Evolutionary conservation across 2,888 invertebrate species (phyloP).

Genomic region (Liposcelis brunnea): DNA sequence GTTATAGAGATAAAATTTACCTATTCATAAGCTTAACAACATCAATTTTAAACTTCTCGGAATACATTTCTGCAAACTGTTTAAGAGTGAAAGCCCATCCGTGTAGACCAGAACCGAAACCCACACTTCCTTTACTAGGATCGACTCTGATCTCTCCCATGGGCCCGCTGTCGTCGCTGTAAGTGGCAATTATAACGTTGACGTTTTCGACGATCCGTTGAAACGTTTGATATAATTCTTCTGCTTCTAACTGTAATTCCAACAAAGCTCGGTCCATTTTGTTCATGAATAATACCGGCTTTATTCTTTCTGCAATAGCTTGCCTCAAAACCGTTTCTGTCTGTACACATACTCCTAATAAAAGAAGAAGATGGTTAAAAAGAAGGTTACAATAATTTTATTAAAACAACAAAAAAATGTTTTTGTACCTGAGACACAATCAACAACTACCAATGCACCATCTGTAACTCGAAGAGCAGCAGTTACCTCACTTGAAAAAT

Average conservation of each 20-base stretch:
- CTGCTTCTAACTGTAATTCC: slow-evolving; percentile 89
- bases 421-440: slow-evolving; percentile 88
- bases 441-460: slow-evolving; percentile 98
- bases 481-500: slow-evolving; percentile 99
- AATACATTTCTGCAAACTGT: slow-evolving; percentile 98
- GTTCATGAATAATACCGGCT: slow-evolving; percentile 99
- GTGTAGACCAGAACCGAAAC: slow-evolving; percentile 98
- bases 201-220: slow-evolving; percentile 99
- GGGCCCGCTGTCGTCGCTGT: slow-evolving; percentile 91
- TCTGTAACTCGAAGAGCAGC: slow-evolving; percentile 99
- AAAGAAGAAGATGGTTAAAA: slow-evolving; percentile 13
- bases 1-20: slow-evolving; percentile 14
- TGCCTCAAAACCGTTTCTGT: slow-evolving; percentile 99
- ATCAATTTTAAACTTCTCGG: slow-evolving; percentile 97
- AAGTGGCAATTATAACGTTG: slow-evolving; percentile 99
- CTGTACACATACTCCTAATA: slow-evolving; percentile 94
- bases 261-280: slow-evolving; percentile 99
- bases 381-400: slow-evolving; percentile 1
- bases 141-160: slow-evolving; percentile 99
- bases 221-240: slow-evolving; percentile 97
- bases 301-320: slow-evolving; percentile 98
- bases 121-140: slow-evolving; percentile 96
- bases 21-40: slow-evolving; percentile 92
- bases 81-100: slow-evolving; percentile 99
- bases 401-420: background rate